Evolutionary conservation across 2,888 invertebrate genomes (phyloP).

Genomic region (Scaptomyza cyrtandrae): DNA sequence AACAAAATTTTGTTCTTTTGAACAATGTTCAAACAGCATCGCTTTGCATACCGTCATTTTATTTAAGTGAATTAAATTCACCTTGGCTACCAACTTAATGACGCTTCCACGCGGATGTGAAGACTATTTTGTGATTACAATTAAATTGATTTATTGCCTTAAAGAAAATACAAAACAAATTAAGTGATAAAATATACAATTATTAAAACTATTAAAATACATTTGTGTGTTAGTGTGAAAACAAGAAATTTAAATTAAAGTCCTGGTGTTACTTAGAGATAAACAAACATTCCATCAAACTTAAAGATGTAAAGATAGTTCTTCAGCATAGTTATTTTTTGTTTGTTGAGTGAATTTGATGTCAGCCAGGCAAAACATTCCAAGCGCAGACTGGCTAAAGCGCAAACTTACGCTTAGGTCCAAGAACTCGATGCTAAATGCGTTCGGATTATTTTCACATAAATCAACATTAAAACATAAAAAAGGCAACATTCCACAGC

Average conservation of each 20-base stretch:
- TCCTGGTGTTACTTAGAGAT: neutral
- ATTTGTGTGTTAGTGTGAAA: too few relatives aligned
- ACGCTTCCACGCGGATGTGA: slow-evolving; percentile 41
- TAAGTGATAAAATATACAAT: slow-evolving; percentile 9
- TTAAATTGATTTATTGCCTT: slow-evolving; percentile 22
- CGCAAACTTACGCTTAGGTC: slow-evolving; percentile 20
- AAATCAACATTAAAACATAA: slow-evolving; percentile 74
- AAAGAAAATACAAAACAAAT: neutral
- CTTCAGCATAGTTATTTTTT: slow-evolving; percentile 29
- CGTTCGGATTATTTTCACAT: slow-evolving; percentile 72
- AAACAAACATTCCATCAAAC: neutral
- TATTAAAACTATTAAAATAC: slow-evolving; percentile 22
- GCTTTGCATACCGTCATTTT: slow-evolving; percentile 23
- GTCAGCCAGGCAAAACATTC: slow-evolving; percentile 26
- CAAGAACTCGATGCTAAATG: slow-evolving; percentile 63
- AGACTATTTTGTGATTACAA: slow-evolving; percentile 43
- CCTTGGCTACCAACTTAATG: slow-evolving; percentile 50
- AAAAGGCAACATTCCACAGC: slow-evolving; percentile 51
- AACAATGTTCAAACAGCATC: slow-evolving; percentile 13
- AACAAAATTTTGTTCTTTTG: slow-evolving; percentile 45
- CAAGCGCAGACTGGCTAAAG: neutral
- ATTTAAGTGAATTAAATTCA: slow-evolving; percentile 69
- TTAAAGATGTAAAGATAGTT: neutral
- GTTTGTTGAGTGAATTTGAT: slow-evolving; percentile 53
- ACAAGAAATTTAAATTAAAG: neutral